Base-by-base conservation (phyloP, 64 coral and sea anemone genomes). In the Stylophora pistillata region DNA sequence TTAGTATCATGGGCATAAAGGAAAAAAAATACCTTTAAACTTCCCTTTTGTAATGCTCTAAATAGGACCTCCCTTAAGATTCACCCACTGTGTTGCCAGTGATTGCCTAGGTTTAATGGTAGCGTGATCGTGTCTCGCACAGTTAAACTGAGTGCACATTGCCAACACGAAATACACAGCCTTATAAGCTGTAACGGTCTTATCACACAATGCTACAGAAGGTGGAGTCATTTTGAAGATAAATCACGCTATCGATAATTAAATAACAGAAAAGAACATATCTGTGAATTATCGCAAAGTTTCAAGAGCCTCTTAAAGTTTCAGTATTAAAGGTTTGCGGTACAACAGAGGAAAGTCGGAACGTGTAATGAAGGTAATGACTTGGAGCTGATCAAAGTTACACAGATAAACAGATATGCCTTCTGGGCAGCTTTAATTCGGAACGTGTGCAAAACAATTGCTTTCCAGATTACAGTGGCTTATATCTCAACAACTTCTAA, bases 1-100 rank as follows among this genome's bases (percentile, higher is more conserved):
- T 37, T 37, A 34, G 31, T 53, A 63, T 47, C 2, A 30, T 62
- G 9, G 34, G 59, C 12, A 20, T 25, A 23, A 84, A 84, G 31
- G 13, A 33, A 21, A 70, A 37, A 37, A 84, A 84, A 63, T 82
- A 37, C 30, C 78, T 31, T 41, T 82, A n/a, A 41, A 82, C 58
- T 15, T 70, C 32, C 20, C 60, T 84, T 52, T 47, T 84, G 5
- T n/a, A 53, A 34, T 63, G 80, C 17, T 15, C n/a, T 65, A 32
- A 29, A 56, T 16, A 70, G 20, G 80, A 84, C 21, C 80, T 64
- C 62, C 31, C 62, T 53, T 26, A 56, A 84, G 62, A 70, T 20
- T 82, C 78, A 53, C 11, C 80, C 31, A 53, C 21, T 69, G 21
- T 27, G 15, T 20, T 41, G 54, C 23, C 28, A 17, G 26, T 65